phyloP scores from a whole-genome alignment of 2,113 vertebrate species.

The Hystrix brachyura region DNA sequence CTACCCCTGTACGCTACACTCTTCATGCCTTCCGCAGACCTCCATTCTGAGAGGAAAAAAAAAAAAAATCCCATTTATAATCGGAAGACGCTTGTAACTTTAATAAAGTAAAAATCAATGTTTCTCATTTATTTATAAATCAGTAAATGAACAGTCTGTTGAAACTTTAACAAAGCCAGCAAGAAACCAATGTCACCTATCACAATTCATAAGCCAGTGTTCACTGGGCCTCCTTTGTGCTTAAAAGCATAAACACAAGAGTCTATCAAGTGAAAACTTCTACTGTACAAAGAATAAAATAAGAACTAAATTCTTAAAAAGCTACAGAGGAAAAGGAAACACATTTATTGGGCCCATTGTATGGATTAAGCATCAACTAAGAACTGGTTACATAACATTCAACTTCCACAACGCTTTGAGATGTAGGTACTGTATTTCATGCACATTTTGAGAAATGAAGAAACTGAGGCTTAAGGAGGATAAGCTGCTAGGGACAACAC shows the following conservation, averaged over 20 bases:
- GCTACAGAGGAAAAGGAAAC: neutral
- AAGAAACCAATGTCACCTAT: constrained; percentile 58
- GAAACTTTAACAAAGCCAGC: constrained; percentile 58
- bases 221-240: neutral
- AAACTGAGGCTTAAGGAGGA: neutral
- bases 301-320: neutral
- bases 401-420: neutral
- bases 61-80: constrained; percentile 32
- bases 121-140: constrained; percentile 50
- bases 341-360: neutral
- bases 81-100: neutral
- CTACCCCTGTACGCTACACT: neutral
- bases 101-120: constrained; percentile 50
- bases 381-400: neutral
- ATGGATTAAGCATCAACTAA: neutral
- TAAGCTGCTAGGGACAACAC: neutral
- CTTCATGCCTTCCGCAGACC: neutral
- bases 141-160: constrained; percentile 59
- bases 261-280: neutral
- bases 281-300: neutral
- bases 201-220: constrained; percentile 37
- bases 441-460: neutral
- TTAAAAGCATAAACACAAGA: neutral
- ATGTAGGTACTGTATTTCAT: neutral
- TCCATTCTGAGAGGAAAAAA: neutral